Percentiles rank a stretch among this genome's conserved stretches.
phyloP scores from a whole-genome alignment of 2,113 vertebrate species.

The Romanogobio albipinnatus region DNA sequence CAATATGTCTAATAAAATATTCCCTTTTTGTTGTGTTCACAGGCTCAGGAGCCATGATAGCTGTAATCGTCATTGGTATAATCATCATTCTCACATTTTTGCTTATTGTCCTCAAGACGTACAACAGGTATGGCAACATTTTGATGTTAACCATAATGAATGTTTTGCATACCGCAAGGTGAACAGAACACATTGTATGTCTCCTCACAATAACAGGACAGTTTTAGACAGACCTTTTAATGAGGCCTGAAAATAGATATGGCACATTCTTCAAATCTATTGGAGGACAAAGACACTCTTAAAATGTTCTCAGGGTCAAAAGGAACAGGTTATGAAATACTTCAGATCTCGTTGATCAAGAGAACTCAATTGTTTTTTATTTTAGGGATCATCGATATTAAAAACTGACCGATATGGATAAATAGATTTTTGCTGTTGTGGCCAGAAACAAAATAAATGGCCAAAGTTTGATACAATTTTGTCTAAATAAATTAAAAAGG shows the following conservation, averaged over 20 bases:
- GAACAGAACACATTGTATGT: neutral
- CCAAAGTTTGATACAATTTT: neutral
- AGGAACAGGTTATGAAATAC: neutral
- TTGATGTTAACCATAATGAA: slow-evolving; percentile 22
- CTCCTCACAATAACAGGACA: neutral
- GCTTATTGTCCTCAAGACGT: slow-evolving; percentile 88
- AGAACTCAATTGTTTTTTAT: neutral
- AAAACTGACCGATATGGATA: neutral
- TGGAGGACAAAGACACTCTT: neutral
- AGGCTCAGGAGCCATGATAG: slow-evolving; percentile 96
- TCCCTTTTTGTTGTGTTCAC: neutral
- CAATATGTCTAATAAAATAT: neutral
- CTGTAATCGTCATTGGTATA: slow-evolving; percentile 87
- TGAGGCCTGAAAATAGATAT: neutral
- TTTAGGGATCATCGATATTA: neutral
- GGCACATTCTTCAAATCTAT: neutral
- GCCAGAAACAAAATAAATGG: neutral
- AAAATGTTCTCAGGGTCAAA: neutral
- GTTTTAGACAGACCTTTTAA: neutral
- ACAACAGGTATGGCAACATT: slow-evolving; percentile 86
- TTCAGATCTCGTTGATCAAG: neutral
- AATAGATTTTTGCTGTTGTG: neutral
- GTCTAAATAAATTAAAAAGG: neutral
- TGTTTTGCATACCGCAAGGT: neutral
- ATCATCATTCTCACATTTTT: slow-evolving; percentile 87